These are phyloP conservation scores for Lepidurus couesii DNA, from an alignment of 1,140 invertebrate genomes.

Conservation along the genomic window DNA sequence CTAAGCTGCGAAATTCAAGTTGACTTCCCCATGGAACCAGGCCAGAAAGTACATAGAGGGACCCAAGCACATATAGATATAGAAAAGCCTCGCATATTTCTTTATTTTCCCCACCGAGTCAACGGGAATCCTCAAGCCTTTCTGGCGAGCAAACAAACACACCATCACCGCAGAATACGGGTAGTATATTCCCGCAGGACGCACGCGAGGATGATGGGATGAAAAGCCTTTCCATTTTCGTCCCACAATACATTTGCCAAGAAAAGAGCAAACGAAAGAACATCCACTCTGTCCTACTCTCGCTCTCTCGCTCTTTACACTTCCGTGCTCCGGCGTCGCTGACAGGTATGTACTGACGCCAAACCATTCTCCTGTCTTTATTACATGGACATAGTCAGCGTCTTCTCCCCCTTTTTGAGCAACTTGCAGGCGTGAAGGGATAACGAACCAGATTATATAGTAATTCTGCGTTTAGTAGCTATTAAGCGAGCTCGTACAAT, in stretches of 20 bases:
- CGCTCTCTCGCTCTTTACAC: not conserved
- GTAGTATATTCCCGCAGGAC: not conserved
- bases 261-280: not conserved
- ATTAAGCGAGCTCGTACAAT: not conserved
- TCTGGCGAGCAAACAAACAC: constrained; percentile 5
- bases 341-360: not conserved
- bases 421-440: not conserved
- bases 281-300: not conserved
- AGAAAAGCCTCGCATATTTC: not conserved
- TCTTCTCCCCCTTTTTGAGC: not conserved
- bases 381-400: not conserved
- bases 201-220: constrained; percentile 15
- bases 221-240: not conserved
- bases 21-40: not conserved
- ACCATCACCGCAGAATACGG: not conserved
- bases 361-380: not conserved
- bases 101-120: not conserved
- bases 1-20: not conserved
- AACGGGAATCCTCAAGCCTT: not conserved
- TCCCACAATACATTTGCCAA: not conserved
- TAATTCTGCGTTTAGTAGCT: not conserved
- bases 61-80: not conserved
- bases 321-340: not conserved
- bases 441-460: not conserved
- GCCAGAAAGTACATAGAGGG: not conserved